These are phyloP conservation scores for Anastrepha obliqua DNA, from an alignment of 1,140 invertebrate species.

Conservation along the genomic window DNA sequence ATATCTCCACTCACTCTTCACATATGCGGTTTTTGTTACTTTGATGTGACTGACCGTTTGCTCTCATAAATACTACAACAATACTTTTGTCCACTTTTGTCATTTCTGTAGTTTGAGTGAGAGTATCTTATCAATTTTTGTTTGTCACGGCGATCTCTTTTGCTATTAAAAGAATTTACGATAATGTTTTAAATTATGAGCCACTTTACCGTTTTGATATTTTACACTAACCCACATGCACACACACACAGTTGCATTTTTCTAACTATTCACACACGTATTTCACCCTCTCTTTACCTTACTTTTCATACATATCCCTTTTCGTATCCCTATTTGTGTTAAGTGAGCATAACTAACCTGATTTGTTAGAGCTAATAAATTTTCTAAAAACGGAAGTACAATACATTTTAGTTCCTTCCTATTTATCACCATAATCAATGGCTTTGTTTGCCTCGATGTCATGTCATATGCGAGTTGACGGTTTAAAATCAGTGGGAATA, in stretches of 20 bases:
- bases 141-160: constrained; percentile 65
- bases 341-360: constrained; percentile 71
- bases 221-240: constrained; percentile 7
- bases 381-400: constrained; percentile 61
- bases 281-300: too few species aligned
- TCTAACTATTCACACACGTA: not conserved
- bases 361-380: constrained; percentile 73
- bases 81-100: constrained; percentile 56
- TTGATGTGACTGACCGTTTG: constrained; percentile 52
- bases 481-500: not conserved
- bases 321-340: constrained; percentile 60
- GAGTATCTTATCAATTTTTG: constrained; percentile 62
- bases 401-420: constrained; percentile 55
- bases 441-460: not conserved
- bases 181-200: constrained; percentile 72
- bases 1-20: not conserved
- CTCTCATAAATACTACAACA: constrained; percentile 8
- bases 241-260: not conserved
- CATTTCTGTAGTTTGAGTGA: constrained; percentile 50
- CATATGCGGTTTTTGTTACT: not conserved
- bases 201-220: constrained; percentile 62
- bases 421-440: constrained; percentile 39
- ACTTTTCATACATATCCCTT: not conserved
- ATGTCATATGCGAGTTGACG: constrained; percentile 29
- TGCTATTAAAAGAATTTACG: constrained; percentile 65